These are phyloP conservation scores for Periophthalmodon schlosseri DNA, from an alignment of 2,113 vertebrate species.

Conservation along the genomic window DNA sequence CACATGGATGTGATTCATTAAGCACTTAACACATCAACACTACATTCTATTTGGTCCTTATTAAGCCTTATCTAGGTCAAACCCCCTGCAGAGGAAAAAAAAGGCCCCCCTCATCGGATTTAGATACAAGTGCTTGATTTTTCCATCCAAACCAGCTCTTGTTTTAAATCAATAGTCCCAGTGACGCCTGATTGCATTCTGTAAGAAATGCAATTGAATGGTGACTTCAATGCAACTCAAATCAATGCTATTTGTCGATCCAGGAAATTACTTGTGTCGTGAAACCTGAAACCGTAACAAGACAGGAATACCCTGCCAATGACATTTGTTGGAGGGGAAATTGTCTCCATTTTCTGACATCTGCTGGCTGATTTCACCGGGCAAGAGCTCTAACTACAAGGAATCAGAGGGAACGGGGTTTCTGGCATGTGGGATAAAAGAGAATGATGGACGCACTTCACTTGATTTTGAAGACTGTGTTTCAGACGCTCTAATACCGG, in stretches of 20 bases:
- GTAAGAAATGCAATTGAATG: constrained; percentile 71
- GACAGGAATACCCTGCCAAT: constrained; percentile 61
- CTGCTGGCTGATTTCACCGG: constrained; percentile 10
- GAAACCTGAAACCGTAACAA: constrained; percentile 67
- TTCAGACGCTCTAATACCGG: background rate
- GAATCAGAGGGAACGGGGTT: constrained; percentile 9
- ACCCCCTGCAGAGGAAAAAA: constrained; percentile 2
- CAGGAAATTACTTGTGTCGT: constrained; percentile 76
- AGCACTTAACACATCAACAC: too few species aligned
- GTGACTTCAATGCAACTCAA: constrained; percentile 73
- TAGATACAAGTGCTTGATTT: constrained; percentile 34
- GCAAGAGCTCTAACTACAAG: background rate
- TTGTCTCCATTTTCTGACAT: constrained; percentile 31
- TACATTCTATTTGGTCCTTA: background rate
- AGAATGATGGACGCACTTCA: constrained; percentile 16
- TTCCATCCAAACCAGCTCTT: constrained; percentile 47
- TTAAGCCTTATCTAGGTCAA: constrained; percentile 9
- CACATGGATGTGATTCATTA: too few species aligned
- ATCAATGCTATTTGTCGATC: constrained; percentile 75
- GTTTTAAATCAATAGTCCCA: constrained; percentile 69
- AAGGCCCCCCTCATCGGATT: constrained; percentile 29
- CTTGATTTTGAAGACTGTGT: constrained; percentile 19
- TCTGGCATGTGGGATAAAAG: constrained; percentile 9
- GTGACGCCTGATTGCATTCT: constrained; percentile 74
- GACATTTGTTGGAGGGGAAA: constrained; percentile 64